phyloP scores from a whole-genome alignment of 2,888 invertebrate species.

The Drosophila prostipennis region DNA sequence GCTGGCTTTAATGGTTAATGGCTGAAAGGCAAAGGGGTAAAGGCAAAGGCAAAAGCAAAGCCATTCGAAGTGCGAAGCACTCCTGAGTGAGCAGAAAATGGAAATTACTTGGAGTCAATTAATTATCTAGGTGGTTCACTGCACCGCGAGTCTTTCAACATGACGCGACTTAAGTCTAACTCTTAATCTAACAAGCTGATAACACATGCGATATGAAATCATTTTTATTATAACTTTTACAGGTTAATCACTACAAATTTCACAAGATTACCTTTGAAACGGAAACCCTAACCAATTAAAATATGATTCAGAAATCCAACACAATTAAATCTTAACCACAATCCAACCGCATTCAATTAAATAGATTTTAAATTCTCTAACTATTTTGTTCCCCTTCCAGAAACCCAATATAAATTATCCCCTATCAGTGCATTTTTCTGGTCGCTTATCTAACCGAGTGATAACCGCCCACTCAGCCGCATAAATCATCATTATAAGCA shows the following conservation, averaged over 20 bases:
- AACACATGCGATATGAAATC: background rate
- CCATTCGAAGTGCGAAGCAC: constrained; percentile 18
- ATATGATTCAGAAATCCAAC: too few relatives aligned
- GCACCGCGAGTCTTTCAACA: background rate
- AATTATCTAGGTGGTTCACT: constrained; percentile 19
- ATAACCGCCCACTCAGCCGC: constrained; percentile 6
- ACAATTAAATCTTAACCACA: too few relatives aligned
- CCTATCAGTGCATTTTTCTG: constrained; percentile 12
- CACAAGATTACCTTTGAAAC: background rate
- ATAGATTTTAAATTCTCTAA: too few relatives aligned
- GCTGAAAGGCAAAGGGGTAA: constrained; percentile 1
- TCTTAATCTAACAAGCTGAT: constrained; percentile 13
- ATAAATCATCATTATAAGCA: constrained; percentile 47
- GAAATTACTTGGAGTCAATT: constrained; percentile 28
- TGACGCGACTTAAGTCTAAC: background rate
- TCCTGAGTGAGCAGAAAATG: constrained; percentile 24
- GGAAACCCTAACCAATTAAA: background rate
- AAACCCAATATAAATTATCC: background rate
- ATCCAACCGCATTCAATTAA: too few relatives aligned
- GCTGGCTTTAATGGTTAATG: constrained; percentile 22
- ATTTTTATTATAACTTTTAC: too few relatives aligned
- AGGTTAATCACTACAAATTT: background rate
- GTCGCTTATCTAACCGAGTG: background rate
- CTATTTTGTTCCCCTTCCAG: background rate
- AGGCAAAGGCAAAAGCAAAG: constrained; percentile 9